Conservation (phyloP, 2,888 invertebrate species). For the Trissolcus japonicus region DNA sequence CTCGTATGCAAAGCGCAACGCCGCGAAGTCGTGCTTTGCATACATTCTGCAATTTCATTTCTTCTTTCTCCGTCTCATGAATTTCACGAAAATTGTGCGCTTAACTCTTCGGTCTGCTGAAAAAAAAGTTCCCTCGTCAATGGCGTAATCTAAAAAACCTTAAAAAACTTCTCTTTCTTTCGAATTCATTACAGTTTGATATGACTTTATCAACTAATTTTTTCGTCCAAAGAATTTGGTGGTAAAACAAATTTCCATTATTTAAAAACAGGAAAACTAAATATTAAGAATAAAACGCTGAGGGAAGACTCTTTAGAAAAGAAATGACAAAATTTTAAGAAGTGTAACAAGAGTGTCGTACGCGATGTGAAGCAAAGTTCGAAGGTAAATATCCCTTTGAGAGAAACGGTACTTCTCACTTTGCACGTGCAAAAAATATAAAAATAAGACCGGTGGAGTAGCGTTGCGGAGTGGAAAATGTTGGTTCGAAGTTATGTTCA, state of each 20-base stretch:
- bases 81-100: slow-evolving; percentile 47
- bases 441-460: slow-evolving; percentile 17
- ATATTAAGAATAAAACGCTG: neutral
- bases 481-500: neutral
- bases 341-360: slow-evolving; percentile 23
- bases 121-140: slow-evolving; percentile 35
- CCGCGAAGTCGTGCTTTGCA: slow-evolving; percentile 49
- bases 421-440: slow-evolving; percentile 22
- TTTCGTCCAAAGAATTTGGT: no score
- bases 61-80: slow-evolving; percentile 50
- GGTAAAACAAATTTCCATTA: no score
- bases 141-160: slow-evolving; percentile 23
- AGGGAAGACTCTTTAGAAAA: neutral
- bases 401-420: slow-evolving; percentile 35
- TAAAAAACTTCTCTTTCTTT: slow-evolving; percentile 7
- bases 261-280: no score
- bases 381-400: slow-evolving; percentile 35
- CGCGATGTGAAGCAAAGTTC: slow-evolving; percentile 15
- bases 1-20: slow-evolving; percentile 49
- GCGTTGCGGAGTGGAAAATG: slow-evolving; percentile 3
- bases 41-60: slow-evolving; percentile 49
- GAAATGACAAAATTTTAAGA: slow-evolving; percentile 14
- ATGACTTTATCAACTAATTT: no score
- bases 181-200: neutral
- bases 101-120: slow-evolving; percentile 22